phyloP scores from a whole-genome alignment of 2,113 vertebrate species.

The Corynorhinus townsendii region DNA sequence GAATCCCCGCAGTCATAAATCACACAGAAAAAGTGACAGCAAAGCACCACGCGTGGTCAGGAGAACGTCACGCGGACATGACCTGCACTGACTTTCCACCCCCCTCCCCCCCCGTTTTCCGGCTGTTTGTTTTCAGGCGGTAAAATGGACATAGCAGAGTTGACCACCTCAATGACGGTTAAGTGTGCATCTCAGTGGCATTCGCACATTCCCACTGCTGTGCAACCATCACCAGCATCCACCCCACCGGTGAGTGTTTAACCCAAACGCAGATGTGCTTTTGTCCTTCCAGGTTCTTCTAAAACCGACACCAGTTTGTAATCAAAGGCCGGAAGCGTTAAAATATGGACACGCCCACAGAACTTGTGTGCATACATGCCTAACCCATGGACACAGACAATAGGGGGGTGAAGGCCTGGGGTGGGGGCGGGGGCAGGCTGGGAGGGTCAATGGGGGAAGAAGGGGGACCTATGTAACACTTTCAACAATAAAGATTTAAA shows the following conservation, averaged over 20 bases:
- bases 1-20: background rate
- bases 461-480: too few relatives aligned
- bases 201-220: too few relatives aligned
- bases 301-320: background rate
- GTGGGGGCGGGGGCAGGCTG: too few relatives aligned
- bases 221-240: background rate
- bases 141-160: background rate
- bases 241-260: background rate
- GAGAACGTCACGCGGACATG: background rate
- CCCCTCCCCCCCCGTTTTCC: background rate
- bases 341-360: background rate
- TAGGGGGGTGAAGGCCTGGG: too few relatives aligned
- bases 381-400: too few relatives aligned
- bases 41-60: background rate
- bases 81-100: background rate
- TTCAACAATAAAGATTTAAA: too few relatives aligned
- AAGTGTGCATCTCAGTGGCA: background rate
- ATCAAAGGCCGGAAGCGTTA: constrained; percentile 7
- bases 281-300: background rate
- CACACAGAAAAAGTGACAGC: background rate
- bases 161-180: background rate
- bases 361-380: too few relatives aligned
- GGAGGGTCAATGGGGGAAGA: too few relatives aligned
- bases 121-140: background rate
- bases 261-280: background rate